These are phyloP conservation scores for Hypocryptadius cinnamomeus DNA, from an alignment of 2,113 vertebrate species.

Conservation along the genomic window DNA sequence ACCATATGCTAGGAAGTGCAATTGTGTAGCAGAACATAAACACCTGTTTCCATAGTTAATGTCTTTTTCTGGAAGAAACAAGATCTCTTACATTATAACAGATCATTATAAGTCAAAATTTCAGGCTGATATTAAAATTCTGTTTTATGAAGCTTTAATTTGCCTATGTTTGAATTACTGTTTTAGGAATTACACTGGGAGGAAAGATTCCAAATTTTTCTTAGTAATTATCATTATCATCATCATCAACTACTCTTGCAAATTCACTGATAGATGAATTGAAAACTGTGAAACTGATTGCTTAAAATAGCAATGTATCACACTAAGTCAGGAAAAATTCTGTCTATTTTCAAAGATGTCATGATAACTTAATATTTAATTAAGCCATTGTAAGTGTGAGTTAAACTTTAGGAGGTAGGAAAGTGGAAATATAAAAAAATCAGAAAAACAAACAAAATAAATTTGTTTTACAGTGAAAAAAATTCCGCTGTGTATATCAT, in stretches of 20 bases:
- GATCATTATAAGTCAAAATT: background rate
- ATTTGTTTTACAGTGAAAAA: slow-evolving; percentile 54
- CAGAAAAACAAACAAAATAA: background rate
- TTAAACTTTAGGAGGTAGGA: background rate
- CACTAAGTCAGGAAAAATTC: background rate
- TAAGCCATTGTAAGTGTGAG: background rate
- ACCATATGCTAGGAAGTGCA: background rate
- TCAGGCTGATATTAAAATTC: background rate
- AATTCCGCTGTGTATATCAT: slow-evolving; percentile 35
- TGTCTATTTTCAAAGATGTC: background rate
- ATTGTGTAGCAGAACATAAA: background rate
- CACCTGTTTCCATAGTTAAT: background rate
- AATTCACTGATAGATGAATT: background rate
- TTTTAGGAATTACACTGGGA: background rate
- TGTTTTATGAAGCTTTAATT: background rate
- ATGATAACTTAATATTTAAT: background rate
- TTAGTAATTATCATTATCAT: background rate
- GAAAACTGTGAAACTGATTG: background rate
- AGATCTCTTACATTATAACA: background rate
- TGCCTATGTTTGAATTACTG: background rate
- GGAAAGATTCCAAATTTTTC: background rate
- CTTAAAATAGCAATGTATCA: background rate
- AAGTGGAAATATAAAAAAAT: background rate
- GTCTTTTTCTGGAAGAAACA: background rate
- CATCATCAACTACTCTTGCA: background rate